Conservation (phyloP, 2,797 vertebrate genomes). For the Yasuhikotakia modesta region DNA sequence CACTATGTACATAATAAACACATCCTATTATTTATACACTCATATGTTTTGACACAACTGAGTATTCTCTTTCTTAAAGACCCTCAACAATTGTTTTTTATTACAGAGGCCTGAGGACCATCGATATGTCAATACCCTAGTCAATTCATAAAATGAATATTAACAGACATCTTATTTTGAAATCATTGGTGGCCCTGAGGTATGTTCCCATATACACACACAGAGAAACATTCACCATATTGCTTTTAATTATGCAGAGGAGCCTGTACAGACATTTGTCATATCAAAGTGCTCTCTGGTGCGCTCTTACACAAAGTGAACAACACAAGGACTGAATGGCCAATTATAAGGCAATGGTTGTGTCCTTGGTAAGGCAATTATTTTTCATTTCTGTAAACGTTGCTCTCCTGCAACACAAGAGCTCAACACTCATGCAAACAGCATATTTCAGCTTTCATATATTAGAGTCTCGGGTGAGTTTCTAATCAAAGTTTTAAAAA, state of each 20-base stretch:
- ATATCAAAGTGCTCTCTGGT: conserved; percentile 6
- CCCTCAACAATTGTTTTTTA: conserved; percentile 15
- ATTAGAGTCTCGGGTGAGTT: background rate
- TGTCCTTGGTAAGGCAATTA: background rate
- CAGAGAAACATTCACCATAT: conserved; percentile 2
- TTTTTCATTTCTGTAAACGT: conserved; percentile 18
- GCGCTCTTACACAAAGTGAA: background rate
- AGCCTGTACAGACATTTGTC: conserved; percentile 3
- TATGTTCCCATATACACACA: conserved; percentile 1
- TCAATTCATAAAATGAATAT: conserved; percentile 30
- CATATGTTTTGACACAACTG: background rate
- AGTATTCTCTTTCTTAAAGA: conserved; percentile 12
- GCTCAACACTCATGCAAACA: background rate
- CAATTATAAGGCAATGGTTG: conserved; percentile 12
- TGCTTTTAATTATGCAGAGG: background rate
- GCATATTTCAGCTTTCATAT: background rate
- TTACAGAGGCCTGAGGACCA: conserved; percentile 9
- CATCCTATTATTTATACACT: background rate
- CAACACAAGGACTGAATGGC: conserved; percentile 1
- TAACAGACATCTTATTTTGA: background rate
- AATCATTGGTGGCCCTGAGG: conserved; percentile 28
- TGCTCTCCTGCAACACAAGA: conserved; percentile 8
- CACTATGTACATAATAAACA: background rate
- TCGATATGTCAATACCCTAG: conserved; percentile 32
- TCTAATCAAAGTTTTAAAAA: background rate